Evolutionary conservation across 2,113 vertebrate species (phyloP).

Genomic region (Centropus bengalensis): DNA sequence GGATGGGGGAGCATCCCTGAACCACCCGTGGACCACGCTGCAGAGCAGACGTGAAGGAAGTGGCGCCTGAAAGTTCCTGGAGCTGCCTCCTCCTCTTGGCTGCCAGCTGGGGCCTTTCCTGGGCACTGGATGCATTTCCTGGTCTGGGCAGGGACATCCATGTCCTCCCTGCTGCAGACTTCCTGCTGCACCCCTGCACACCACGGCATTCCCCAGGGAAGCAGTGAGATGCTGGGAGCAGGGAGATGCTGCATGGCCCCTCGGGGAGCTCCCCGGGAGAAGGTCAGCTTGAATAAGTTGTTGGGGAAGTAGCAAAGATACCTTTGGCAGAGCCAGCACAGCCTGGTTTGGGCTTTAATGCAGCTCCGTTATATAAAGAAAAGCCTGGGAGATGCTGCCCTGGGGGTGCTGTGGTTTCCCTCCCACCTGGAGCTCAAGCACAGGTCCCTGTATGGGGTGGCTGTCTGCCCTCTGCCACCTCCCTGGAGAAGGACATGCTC

Average conservation of each 20-base stretch:
- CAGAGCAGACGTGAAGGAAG: background rate
- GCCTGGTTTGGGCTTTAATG: background rate
- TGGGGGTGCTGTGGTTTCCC: background rate
- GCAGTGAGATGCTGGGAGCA: background rate
- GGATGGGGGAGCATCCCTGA: background rate
- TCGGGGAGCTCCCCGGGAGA: background rate
- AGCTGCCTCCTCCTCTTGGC: background rate
- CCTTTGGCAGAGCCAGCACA: background rate
- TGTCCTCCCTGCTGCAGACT: background rate
- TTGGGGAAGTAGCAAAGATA: background rate
- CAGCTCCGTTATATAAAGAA: background rate
- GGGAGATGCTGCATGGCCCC: too few species aligned
- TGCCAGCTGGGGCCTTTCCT: background rate
- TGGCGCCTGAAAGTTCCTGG: background rate
- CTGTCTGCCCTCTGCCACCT: background rate
- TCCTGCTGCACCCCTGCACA: background rate
- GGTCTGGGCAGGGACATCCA: background rate
- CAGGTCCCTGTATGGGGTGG: rapidly evolving
- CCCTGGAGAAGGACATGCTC: background rate
- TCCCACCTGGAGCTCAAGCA: background rate
- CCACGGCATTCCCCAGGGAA: background rate
- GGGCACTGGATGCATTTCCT: background rate
- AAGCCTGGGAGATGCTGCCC: background rate
- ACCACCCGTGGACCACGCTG: background rate
- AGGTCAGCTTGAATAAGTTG: background rate